Evolutionary conservation across 2,113 vertebrate species (phyloP).

Genomic region (Gymnocephalus cernua): DNA sequence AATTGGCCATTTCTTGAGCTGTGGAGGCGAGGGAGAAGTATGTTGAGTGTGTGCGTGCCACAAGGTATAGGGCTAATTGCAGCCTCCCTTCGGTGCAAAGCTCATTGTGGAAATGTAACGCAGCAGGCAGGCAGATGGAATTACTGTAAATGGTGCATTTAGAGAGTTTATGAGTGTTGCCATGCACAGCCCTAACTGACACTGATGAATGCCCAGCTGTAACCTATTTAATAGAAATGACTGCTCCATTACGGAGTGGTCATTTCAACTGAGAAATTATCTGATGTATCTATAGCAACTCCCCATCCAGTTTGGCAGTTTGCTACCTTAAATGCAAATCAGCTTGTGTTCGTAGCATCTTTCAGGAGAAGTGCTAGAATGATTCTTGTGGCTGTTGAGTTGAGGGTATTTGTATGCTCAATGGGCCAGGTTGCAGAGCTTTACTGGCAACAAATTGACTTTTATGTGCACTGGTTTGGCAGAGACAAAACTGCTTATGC

Average conservation of each 20-base stretch:
- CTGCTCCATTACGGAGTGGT: constrained; percentile 61
- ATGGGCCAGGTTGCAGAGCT: constrained; percentile 23
- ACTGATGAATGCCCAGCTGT: constrained; percentile 72
- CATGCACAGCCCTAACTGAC: constrained; percentile 58
- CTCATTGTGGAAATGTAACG: constrained; percentile 51
- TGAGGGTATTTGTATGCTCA: constrained; percentile 12
- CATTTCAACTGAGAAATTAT: constrained; percentile 70
- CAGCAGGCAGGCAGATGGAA: constrained; percentile 57
- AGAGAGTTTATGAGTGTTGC: constrained; percentile 64
- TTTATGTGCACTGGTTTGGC: constrained; percentile 38
- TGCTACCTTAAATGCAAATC: constrained; percentile 57
- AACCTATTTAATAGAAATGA: constrained; percentile 71
- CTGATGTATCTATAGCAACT: constrained; percentile 62
- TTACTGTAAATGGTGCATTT: constrained; percentile 67
- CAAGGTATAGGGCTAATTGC: constrained; percentile 66
- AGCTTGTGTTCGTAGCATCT: constrained; percentile 36
- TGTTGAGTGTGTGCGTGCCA: constrained; percentile 30
- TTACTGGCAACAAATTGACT: constrained; percentile 47
- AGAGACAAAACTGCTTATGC: constrained; percentile 6
- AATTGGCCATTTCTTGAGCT: constrained; percentile 64
- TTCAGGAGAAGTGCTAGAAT: constrained; percentile 10
- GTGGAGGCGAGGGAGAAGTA: constrained; percentile 22
- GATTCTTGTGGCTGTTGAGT: constrained; percentile 26
- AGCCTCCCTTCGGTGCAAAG: constrained; percentile 45
- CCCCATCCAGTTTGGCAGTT: constrained; percentile 48